A percentile compares a stretch with the other conserved stretches of the same genome.
These are phyloP conservation scores for Pocillopora grandis DNA, from an alignment of 92 coral and sea anemone species.

Conservation along the genomic window DNA sequence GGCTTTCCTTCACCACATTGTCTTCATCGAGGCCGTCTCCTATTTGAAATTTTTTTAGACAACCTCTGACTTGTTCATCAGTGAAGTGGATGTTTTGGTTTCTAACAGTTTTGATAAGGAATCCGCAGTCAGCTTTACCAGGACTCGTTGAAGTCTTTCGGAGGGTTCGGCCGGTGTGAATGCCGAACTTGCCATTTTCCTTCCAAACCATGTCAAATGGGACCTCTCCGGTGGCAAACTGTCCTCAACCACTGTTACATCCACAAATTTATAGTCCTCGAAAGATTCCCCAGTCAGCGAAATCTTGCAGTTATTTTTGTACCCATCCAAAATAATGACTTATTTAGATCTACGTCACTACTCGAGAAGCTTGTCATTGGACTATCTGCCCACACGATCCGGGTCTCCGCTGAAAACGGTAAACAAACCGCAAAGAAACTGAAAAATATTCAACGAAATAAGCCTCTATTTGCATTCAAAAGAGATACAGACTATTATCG, in stretches of 20 bases:
- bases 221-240: slow-evolving; percentile 7
- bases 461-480: too few species aligned
- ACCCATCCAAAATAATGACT: slow-evolving; percentile 1
- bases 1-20: slow-evolving; percentile 41
- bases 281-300: slow-evolving; percentile 17
- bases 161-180: slow-evolving; percentile 73
- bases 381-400: background rate
- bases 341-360: slow-evolving; percentile 14
- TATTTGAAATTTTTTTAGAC: slow-evolving; percentile 35
- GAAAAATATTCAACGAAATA: too few species aligned
- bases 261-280: background rate
- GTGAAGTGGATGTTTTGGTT: slow-evolving; percentile 16
- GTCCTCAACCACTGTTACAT: background rate
- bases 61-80: slow-evolving; percentile 33
- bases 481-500: too few species aligned
- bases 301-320: background rate
- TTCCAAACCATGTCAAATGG: slow-evolving; percentile 64
- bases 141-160: slow-evolving; percentile 37
- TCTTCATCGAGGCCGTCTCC: slow-evolving; percentile 43
- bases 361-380: slow-evolving; percentile 17
- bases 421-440: background rate
- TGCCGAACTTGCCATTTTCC: slow-evolving; percentile 69
- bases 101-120: slow-evolving; percentile 36
- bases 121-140: slow-evolving; percentile 30
- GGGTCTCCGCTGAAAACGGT: background rate